A percentile compares a stretch with the other conserved stretches of the same genome.
phyloP scores from a whole-genome alignment of 2,113 vertebrate genomes.

The Coracopsis vasa region DNA sequence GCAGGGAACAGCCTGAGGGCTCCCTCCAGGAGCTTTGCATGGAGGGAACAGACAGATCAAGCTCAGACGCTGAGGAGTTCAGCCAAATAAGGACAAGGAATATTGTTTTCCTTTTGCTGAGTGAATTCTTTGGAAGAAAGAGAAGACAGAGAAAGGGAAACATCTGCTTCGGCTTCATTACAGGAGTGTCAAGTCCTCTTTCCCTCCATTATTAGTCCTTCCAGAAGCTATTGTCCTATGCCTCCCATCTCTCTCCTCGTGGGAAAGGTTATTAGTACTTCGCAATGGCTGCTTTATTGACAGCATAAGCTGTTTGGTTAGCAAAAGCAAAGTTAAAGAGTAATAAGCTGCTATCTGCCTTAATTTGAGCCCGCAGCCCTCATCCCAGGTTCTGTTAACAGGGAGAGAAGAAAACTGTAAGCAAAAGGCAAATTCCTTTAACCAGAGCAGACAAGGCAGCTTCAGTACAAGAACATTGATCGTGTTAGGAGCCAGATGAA shows the following conservation, averaged over 20 bases:
- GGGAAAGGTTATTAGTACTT: conserved; percentile 6
- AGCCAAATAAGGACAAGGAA: not conserved
- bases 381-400: not conserved
- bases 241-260: not conserved
- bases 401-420: not conserved
- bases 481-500: not conserved
- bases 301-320: not conserved
- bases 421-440: not conserved
- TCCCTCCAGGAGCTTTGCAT: accelerated
- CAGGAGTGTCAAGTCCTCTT: not conserved
- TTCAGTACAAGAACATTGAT: not conserved
- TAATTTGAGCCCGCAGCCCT: not conserved
- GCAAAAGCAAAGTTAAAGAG: not conserved
- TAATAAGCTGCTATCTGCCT: conserved; percentile 31
- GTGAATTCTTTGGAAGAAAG: not conserved
- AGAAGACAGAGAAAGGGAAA: not conserved
- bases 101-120: not conserved
- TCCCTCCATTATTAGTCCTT: not conserved
- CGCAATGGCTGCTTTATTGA: not conserved
- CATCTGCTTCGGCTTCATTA: conserved; percentile 15
- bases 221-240: not conserved
- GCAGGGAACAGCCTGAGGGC: not conserved
- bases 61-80: not conserved
- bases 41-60: accelerated
- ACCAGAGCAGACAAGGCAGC: not conserved